Conservation (phyloP, 2,888 invertebrate species). For the Aethes cnicana region DNA sequence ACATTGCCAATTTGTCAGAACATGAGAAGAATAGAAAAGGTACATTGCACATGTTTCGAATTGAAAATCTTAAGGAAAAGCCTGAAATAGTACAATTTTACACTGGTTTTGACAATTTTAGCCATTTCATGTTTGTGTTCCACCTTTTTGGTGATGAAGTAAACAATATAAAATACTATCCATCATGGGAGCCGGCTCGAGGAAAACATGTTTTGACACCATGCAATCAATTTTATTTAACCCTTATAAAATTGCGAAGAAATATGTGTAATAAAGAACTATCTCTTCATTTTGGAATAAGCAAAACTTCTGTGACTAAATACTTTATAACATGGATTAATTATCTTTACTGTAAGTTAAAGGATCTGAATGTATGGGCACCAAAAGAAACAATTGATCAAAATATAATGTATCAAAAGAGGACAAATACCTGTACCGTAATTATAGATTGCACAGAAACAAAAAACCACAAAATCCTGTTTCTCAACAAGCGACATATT, state of each 20-base stretch:
- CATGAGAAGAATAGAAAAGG: conserved; percentile 6
- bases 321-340: not conserved
- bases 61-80: conserved; percentile 12
- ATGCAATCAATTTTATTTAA: conserved; percentile 1
- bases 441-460: conserved; percentile 23
- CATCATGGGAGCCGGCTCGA: not conserved
- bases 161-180: conserved; percentile 28
- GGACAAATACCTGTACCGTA: conserved; percentile 10
- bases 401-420: conserved; percentile 2
- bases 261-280: not conserved
- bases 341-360: conserved; percentile 5
- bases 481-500: conserved; percentile 20
- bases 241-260: conserved; percentile 1
- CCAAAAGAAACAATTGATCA: conserved; percentile 10
- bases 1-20: conserved; percentile 1
- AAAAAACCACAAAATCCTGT: conserved; percentile 23
- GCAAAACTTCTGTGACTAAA: not conserved
- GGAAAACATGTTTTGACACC: not conserved
- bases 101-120: conserved; percentile 18
- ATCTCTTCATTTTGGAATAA: not conserved
- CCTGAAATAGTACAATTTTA: conserved; percentile 12
- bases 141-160: conserved; percentile 29
- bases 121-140: conserved; percentile 17
- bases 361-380: conserved; percentile 11
- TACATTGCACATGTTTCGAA: not conserved